These are phyloP conservation scores for Leucosticte australis DNA, from an alignment of 2,113 vertebrate species.

Conservation along the genomic window DNA sequence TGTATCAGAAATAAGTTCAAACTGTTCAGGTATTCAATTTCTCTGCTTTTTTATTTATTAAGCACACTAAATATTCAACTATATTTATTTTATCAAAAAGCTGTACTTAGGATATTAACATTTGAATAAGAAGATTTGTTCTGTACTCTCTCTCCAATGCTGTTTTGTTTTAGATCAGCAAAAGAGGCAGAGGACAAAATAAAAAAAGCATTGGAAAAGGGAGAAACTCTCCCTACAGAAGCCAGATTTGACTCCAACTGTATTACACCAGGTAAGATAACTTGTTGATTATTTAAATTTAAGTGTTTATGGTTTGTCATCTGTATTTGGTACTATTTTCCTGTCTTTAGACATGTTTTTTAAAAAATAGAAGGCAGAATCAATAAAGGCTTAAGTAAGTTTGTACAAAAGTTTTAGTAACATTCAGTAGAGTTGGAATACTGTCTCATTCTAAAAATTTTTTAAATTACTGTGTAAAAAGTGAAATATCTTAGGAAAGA, in stretches of 20 bases:
- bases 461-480: neutral
- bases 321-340: neutral
- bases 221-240: slow-evolving; percentile 92
- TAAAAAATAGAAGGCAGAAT: neutral
- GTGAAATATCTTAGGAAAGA: neutral
- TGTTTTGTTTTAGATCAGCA: slow-evolving; percentile 82
- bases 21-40: neutral
- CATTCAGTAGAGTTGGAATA: neutral
- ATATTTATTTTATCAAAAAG: neutral
- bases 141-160: neutral
- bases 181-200: slow-evolving; percentile 99
- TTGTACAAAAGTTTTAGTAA: neutral
- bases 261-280: slow-evolving; percentile 90
- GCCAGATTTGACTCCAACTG: slow-evolving; percentile 98
- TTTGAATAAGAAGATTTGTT: neutral
- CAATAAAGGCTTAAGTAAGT: neutral
- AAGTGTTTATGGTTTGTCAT: neutral
- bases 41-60: neutral
- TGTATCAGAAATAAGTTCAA: neutral
- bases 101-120: neutral
- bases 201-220: slow-evolving; percentile 96
- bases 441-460: neutral
- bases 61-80: neutral
- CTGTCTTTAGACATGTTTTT: neutral
- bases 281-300: neutral